Conservation (phyloP, 2,797 vertebrate species). For the Platyrinchus mystaceus region DNA sequence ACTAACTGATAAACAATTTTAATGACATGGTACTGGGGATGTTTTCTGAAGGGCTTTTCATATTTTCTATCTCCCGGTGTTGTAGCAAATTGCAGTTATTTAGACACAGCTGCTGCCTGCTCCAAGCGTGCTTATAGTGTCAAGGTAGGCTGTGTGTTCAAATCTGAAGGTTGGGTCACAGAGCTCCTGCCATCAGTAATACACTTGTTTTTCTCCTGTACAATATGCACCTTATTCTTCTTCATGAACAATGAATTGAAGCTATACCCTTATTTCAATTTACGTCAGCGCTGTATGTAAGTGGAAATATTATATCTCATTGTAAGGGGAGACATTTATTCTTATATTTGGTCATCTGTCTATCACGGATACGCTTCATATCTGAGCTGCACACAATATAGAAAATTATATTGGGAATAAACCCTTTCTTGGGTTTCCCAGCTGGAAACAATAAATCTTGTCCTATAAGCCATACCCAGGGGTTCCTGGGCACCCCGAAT, state of each 20-base stretch:
- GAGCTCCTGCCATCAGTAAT: conserved; percentile 22
- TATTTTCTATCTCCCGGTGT: conserved; percentile 54
- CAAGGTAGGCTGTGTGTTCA: conserved; percentile 47
- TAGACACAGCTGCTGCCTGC: conserved; percentile 74
- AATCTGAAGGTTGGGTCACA: conserved; percentile 58
- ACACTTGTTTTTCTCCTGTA: conserved; percentile 43
- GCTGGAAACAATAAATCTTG: not conserved
- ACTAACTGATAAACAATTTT: conserved; percentile 68
- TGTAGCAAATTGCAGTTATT: conserved; percentile 74
- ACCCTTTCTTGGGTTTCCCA: not conserved
- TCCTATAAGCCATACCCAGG: not conserved
- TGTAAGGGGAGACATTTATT: conserved; percentile 12
- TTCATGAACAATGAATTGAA: conserved; percentile 13
- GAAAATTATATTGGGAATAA: conserved; percentile 5
- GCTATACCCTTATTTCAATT: conserved; percentile 29
- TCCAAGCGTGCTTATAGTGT: conserved; percentile 20
- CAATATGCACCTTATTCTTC: not conserved
- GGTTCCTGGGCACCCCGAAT: not conserved
- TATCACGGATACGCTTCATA: not conserved
- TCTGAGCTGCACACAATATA: not conserved
- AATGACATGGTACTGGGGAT: conserved; percentile 64
- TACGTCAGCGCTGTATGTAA: not conserved
- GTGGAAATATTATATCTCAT: not conserved
- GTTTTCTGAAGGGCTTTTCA: conserved; percentile 67
- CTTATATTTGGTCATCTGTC: not conserved